Conservation (phyloP, 2,797 vertebrate species). For the Natrix natrix region DNA sequence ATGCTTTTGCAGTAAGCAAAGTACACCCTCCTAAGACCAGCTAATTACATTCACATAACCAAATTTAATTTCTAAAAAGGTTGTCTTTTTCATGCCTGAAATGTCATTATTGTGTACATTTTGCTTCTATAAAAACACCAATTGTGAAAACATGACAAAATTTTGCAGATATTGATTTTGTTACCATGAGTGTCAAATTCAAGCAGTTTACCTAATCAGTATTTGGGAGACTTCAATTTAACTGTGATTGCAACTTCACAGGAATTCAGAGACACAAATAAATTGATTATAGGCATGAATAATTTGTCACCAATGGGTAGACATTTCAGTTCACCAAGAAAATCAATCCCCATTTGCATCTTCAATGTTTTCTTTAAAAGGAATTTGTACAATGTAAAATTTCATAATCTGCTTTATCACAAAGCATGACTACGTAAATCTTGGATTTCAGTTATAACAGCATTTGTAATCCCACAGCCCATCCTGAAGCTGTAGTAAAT, state of each 20-base stretch:
- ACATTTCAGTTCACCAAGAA: background rate
- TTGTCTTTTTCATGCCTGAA: background rate
- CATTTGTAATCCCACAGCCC: too few relatives aligned
- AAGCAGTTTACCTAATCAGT: background rate
- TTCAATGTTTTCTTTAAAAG: background rate
- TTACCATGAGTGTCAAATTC: background rate
- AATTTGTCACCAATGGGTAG: background rate
- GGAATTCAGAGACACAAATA: conserved; percentile 1
- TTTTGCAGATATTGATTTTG: background rate
- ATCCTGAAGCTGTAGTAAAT: background rate
- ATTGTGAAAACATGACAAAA: background rate
- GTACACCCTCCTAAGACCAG: background rate
- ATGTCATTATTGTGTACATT: background rate
- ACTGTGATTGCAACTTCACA: background rate
- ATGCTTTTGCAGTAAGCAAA: background rate
- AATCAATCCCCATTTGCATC: background rate
- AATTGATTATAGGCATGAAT: background rate
- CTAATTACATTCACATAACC: background rate
- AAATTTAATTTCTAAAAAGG: background rate
- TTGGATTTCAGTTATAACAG: background rate
- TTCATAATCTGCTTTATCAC: background rate
- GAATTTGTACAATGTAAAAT: background rate
- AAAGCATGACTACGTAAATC: background rate
- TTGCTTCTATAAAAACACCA: background rate
- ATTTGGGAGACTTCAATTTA: background rate